Evolutionary conservation across 1,140 invertebrate species (phyloP).

Genomic region (Gonioctena quinquepunctata): DNA sequence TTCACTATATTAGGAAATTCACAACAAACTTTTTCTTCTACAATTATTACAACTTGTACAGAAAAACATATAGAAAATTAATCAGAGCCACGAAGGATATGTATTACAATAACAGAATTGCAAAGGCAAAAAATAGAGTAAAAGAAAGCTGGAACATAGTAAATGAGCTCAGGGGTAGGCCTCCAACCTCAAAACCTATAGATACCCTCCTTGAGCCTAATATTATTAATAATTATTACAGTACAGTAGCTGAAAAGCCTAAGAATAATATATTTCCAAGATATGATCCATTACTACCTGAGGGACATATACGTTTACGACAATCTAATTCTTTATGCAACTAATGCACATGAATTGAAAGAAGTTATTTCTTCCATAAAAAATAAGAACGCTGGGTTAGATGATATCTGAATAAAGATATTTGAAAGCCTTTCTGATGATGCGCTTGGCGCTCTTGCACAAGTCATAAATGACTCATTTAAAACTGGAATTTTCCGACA

Average conservation of each 20-base stretch:
- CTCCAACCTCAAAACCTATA: too few species aligned
- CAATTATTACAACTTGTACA: neutral
- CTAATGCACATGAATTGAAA: neutral
- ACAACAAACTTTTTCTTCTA: neutral
- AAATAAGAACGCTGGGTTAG: neutral
- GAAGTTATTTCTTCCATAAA: neutral
- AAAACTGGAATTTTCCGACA: too few species aligned
- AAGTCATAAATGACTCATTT: neutral
- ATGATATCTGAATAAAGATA: neutral
- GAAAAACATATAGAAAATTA: neutral
- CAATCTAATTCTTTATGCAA: neutral
- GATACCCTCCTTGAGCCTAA: neutral
- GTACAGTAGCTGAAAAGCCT: neutral
- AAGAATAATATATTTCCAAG: neutral
- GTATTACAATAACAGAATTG: too few species aligned
- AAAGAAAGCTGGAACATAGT: too few species aligned
- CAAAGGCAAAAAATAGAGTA: too few species aligned
- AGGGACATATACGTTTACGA: neutral
- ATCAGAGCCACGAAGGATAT: neutral
- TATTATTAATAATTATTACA: neutral
- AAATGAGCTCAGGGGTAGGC: too few species aligned
- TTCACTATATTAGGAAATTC: neutral
- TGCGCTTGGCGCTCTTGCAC: neutral
- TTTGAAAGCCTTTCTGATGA: neutral
- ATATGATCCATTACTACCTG: neutral